These are phyloP conservation scores for Hephaestus fuliginosus DNA, from an alignment of 2,797 vertebrate genomes.

Conservation along the genomic window DNA sequence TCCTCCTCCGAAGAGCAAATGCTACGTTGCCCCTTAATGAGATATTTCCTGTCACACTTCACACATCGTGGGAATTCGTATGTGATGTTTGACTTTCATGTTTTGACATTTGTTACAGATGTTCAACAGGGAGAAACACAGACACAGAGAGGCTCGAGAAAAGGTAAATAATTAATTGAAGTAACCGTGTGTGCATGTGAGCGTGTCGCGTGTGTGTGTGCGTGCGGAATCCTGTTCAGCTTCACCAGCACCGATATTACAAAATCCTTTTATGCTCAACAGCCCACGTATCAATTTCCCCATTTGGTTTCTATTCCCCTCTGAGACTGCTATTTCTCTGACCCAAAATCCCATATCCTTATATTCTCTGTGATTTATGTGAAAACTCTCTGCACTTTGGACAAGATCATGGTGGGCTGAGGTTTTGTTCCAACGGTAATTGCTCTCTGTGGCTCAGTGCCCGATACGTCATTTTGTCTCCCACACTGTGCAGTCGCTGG, in stretches of 20 bases:
- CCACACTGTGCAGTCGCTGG: constrained; percentile 65
- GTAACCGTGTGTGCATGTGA: not conserved
- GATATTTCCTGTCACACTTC: constrained; percentile 31
- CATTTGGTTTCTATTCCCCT: constrained; percentile 49
- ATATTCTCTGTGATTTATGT: constrained; percentile 75
- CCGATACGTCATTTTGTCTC: constrained; percentile 77
- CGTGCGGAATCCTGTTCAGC: constrained; percentile 50
- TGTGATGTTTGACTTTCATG: constrained; percentile 45
- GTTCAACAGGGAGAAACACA: constrained; percentile 84
- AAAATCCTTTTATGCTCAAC: constrained; percentile 59
- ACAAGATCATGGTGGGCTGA: constrained; percentile 73
- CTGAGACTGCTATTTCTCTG: constrained; percentile 51
- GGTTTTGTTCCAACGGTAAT: constrained; percentile 80
- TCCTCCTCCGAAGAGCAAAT: not conserved
- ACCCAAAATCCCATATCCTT: constrained; percentile 59
- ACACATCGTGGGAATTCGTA: not conserved
- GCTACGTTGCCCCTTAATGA: constrained; percentile 23
- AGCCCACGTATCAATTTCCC: constrained; percentile 50
- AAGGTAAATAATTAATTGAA: constrained; percentile 74
- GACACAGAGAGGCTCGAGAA: constrained; percentile 80
- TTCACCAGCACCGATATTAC: constrained; percentile 49
- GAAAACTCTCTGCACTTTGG: constrained; percentile 65
- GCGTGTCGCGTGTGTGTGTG: constrained; percentile 23
- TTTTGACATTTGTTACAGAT: constrained; percentile 76
- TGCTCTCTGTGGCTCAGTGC: constrained; percentile 79